A percentile compares a stretch with the other conserved stretches of the same genome.
phyloP scores from a whole-genome alignment of 2,113 vertebrate genomes.

The Xiphophorus maculatus region DNA sequence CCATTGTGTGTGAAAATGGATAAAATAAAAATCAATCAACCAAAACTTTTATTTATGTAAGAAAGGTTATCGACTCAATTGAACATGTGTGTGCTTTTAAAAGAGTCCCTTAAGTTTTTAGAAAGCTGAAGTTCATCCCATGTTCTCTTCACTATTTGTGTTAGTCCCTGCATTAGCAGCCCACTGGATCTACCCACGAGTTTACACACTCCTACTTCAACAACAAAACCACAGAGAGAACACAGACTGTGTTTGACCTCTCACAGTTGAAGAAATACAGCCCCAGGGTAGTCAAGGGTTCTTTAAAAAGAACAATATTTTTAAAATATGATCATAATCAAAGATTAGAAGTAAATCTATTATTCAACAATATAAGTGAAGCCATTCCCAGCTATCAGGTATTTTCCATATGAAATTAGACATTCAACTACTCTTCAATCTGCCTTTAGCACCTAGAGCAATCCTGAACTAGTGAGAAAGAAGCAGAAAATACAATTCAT shows the following conservation, averaged over 20 bases:
- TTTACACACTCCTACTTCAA: slow-evolving; percentile 48
- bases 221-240: slow-evolving; percentile 45
- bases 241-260: slow-evolving; percentile 46
- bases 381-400: background rate
- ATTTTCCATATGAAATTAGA: background rate
- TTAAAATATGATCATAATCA: background rate
- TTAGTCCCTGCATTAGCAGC: slow-evolving; percentile 48
- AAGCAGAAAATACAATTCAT: background rate
- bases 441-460: background rate
- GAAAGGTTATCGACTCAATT: slow-evolving; percentile 25
- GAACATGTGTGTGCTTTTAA: slow-evolving; percentile 23
- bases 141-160: slow-evolving; percentile 42
- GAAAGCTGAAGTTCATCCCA: slow-evolving; percentile 34
- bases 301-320: slow-evolving; percentile 3
- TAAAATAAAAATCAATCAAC: background rate
- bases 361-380: background rate
- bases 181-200: slow-evolving; percentile 53
- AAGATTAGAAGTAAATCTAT: background rate
- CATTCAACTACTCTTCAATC: background rate
- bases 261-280: slow-evolving; percentile 36
- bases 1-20: background rate
- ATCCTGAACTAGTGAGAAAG: background rate
- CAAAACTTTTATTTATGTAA: slow-evolving; percentile 12
- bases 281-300: slow-evolving; percentile 9
- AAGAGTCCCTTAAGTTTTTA: slow-evolving; percentile 38